These are phyloP conservation scores for Etheostoma spectabile DNA, from an alignment of 2,113 vertebrate species.

Conservation along the genomic window DNA sequence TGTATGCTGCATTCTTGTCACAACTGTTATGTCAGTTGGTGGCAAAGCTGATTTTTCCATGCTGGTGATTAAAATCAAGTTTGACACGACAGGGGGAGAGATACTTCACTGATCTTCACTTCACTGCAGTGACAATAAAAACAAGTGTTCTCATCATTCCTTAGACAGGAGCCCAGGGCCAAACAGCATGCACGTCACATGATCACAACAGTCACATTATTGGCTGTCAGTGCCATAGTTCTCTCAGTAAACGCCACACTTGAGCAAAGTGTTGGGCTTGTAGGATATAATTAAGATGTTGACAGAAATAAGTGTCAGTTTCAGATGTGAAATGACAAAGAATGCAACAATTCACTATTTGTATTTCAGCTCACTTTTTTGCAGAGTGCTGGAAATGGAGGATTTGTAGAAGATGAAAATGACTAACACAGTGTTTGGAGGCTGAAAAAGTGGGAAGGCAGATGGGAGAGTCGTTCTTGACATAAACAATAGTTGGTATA, in stretches of 20 bases:
- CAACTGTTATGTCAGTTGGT: conserved; percentile 49
- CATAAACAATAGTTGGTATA: too few species aligned
- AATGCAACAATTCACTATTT: conserved; percentile 68
- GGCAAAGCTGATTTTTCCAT: conserved; percentile 50
- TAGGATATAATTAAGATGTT: conserved; percentile 61
- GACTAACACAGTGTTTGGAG: background rate
- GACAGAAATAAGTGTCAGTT: conserved; percentile 49
- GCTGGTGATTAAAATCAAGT: conserved; percentile 63
- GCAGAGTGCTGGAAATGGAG: background rate
- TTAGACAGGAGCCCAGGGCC: conserved; percentile 49
- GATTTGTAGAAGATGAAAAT: background rate
- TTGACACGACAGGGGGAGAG: conserved; percentile 46
- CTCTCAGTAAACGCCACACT: conserved; percentile 45
- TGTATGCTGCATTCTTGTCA: conserved; percentile 25
- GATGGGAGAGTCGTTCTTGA: too few species aligned
- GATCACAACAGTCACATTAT: conserved; percentile 63
- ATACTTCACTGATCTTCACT: conserved; percentile 33
- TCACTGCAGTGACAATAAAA: conserved; percentile 55
- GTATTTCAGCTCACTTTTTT: conserved; percentile 22
- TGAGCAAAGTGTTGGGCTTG: conserved; percentile 39
- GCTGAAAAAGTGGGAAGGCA: too few species aligned
- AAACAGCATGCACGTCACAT: conserved; percentile 58
- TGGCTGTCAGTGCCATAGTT: conserved; percentile 35
- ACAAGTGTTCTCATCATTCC: conserved; percentile 62
- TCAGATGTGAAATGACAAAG: conserved; percentile 37